Evolutionary conservation across 2,888 invertebrate genomes (phyloP).

Genomic region (Neria commutata): DNA sequence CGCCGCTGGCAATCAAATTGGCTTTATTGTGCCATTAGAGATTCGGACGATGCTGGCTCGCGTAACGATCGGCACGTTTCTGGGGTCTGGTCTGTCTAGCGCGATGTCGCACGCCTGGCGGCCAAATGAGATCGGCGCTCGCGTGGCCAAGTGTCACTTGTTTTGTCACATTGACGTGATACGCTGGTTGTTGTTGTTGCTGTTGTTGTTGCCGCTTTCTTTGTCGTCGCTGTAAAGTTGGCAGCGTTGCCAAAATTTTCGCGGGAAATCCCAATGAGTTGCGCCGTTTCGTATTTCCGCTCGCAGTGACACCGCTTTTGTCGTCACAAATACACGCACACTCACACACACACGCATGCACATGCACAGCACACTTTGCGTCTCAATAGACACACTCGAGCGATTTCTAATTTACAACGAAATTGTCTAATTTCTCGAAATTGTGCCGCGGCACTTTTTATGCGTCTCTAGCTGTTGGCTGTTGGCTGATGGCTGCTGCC

Average conservation of each 20-base stretch:
- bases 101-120: no score
- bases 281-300: background rate
- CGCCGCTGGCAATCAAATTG: no score
- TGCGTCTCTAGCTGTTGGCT: slow-evolving; percentile 24
- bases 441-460: background rate
- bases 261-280: slow-evolving; percentile 59
- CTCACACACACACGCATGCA: background rate
- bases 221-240: slow-evolving; percentile 27
- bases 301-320: slow-evolving; percentile 10
- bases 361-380: no score
- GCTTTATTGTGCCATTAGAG: no score
- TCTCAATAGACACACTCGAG: no score
- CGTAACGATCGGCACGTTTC: no score
- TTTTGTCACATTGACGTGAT: background rate
- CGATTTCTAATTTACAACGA: background rate
- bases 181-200: slow-evolving; percentile 12
- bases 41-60: no score
- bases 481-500: slow-evolving; percentile 15
- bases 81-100: no score
- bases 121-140: no score
- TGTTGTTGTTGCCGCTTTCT: slow-evolving; percentile 25
- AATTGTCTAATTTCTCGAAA: slow-evolving; percentile 20
- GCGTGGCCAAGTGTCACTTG: slow-evolving; percentile 17
- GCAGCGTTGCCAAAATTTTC: slow-evolving; percentile 46
- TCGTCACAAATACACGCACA: slow-evolving; percentile 19